Evolutionary conservation across 1,140 invertebrate genomes (phyloP), one percentile per base, ranked within the genome.

Genomic region (Reticulitermes speratus): DNA sequence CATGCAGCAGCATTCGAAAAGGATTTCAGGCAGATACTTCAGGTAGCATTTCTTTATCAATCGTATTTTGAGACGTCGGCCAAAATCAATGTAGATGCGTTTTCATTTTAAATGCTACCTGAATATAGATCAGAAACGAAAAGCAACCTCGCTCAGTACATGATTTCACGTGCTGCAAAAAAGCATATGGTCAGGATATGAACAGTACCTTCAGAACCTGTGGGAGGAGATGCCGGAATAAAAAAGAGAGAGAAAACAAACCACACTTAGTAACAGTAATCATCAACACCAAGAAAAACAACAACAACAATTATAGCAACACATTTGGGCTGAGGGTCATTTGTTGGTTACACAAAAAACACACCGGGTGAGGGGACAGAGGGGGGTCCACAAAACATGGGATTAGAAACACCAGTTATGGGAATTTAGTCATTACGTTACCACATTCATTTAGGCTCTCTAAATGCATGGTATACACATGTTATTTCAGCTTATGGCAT

Each of bases 121-220:
- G n/a, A 75, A n/a, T 30, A 75, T 9, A 75, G 65, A 75, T 25
- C 55, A 88, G 44, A 48, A 83, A 69, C 85, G 14, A 55, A 86
- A 86, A 81, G 55, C 59, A 69, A 84, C 87, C 82, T 87, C 45
- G 83, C 75, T 84, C 65, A 25, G 87, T 48, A 25, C 6, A 30
- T 75, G 25, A n/a, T 75, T 25, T 75, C 16, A 75, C 65, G 65
- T 75, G 65, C 65, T 9, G n/a, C 9, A n/a, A 75, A 19, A 75
- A 30, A 75, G 65, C 65, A 75, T 75, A 75, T 75, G 65, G 65
- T 75, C 65, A 75, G 65, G 65, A 75, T 75, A 48, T 44, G 90
- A 91, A 90, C 90, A 91, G 93, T 95, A 95, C 94, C 94, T 95
- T 95, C 92, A 95, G 94, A 93, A 95, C 94, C 94, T 95, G 92